Conservation (phyloP, 2,888 invertebrate species). For the Timema podura region DNA sequence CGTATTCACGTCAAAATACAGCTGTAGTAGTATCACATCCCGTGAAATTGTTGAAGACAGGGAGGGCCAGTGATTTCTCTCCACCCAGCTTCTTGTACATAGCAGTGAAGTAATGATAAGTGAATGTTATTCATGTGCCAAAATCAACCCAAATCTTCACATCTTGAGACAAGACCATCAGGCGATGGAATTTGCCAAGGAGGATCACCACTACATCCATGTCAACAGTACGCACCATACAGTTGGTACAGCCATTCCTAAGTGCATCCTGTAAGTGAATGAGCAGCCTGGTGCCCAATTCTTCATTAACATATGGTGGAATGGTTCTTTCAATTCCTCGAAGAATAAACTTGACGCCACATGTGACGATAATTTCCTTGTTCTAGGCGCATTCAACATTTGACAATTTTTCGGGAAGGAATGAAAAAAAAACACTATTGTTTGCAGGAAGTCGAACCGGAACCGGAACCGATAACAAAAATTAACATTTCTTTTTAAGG, state of each 20-base stretch:
- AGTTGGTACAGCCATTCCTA: background rate
- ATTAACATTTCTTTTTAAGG: too few species aligned
- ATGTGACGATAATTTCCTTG: background rate
- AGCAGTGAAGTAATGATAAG: background rate
- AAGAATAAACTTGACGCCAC: background rate
- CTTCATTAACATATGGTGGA: background rate
- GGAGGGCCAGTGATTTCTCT: slow-evolving; percentile 6
- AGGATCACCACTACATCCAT: background rate
- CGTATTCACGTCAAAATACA: background rate
- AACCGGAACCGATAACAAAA: too few species aligned
- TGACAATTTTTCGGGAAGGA: slow-evolving; percentile 2
- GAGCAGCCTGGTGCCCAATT: background rate
- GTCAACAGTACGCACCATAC: slow-evolving; percentile 10
- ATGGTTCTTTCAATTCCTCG: background rate
- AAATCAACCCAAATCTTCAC: background rate
- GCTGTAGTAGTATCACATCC: background rate
- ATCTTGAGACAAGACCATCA: slow-evolving; percentile 3
- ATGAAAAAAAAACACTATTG: background rate
- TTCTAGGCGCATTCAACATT: slow-evolving; percentile 5
- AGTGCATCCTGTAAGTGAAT: slow-evolving; percentile 13
- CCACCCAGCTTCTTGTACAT: background rate
- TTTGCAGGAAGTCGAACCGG: too few species aligned
- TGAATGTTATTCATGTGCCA: background rate
- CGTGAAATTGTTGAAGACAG: background rate
- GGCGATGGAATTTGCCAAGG: background rate